Conservation (phyloP, 2,797 vertebrate genomes). For the Acanthopagrus latus region DNA sequence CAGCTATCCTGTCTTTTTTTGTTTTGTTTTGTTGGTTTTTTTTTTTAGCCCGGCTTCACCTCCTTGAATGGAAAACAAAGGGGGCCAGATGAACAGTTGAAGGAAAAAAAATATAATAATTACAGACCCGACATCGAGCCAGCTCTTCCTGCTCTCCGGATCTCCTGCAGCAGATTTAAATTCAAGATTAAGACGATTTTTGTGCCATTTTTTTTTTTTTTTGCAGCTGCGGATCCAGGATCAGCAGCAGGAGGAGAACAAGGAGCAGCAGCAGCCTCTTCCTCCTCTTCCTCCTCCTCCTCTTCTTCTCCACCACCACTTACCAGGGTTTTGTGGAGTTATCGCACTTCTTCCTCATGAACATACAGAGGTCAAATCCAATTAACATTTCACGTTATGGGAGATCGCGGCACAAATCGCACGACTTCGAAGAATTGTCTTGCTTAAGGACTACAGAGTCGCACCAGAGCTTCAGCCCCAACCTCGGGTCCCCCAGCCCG, state of each 20-base stretch:
- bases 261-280: conserved; percentile 36
- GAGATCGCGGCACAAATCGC: conserved; percentile 97
- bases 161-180: conserved; percentile 11
- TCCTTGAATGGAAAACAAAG: conserved; percentile 65
- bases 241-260: conserved; percentile 9
- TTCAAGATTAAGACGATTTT: conserved; percentile 26
- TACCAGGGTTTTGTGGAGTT: conserved; percentile 70
- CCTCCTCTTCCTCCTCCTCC: no score
- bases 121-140: conserved; percentile 13
- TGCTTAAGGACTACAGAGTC: conserved; percentile 95
- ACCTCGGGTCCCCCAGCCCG: conserved; percentile 98
- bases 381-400: conserved; percentile 99
- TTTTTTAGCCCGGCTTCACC: conserved; percentile 29
- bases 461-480: conserved; percentile 97
- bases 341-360: conserved; percentile 93
- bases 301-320: no score
- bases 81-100: conserved; percentile 48
- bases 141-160: not conserved
- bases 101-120: conserved; percentile 29
- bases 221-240: conserved; percentile 33
- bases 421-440: conserved; percentile 97
- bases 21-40: conserved; percentile 37
- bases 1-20: not conserved
- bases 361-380: conserved; percentile 99
- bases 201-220: conserved; percentile 15